Evolutionary conservation across 2,797 vertebrate species (phyloP), one percentile per base, ranked within the genome.

Genomic region (Acrocephalus scirpaceus): DNA sequence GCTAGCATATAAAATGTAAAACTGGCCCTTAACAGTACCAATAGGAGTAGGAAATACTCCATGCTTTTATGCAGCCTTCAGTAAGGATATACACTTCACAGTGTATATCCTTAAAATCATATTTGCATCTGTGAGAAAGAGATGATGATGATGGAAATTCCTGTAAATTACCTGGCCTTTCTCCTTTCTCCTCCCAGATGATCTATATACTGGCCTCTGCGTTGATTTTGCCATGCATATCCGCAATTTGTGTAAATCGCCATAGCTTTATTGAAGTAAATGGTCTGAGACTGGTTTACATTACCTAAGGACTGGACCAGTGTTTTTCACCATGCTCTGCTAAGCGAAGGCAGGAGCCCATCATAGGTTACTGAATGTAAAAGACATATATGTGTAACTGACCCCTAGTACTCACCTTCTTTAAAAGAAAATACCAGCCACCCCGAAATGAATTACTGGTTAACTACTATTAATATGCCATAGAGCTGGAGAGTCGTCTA

Each of bases 391-490:
- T 83, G 67, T 90, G 72, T 94, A 89, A 84, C 92, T 96, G 85
- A 95, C 88, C 86, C 84, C 44, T 7, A 75, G 88, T 90, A 88
- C 80, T 93, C 58, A 70, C 93, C 71, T 95, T 76, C 72, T 87
- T 86, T 69, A 88, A 83, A 94, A 91, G 88, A 96, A 95, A 92
- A 74, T 81, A 84, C 51, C 73, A 92, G 95, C 75, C 9, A 1
- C 54, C 91, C 94, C 88, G 57, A 96, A 97, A 97, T 96, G 97
- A 98, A 97, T 98, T 97, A 97, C 96, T 94, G 94, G 96, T 97
- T 98, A 98, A 98, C 96, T 89, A 69, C 97, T 97, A 95, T 97
- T 98, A 98, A 97, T 97, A 97, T 93, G 92, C 96, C 86, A 73
- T 85, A 93, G 88, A 93, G 88, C 84, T 51, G 16, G 88, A 96